phyloP scores from a whole-genome alignment of 2,113 vertebrate species.

The Mohoua ochrocephala region DNA sequence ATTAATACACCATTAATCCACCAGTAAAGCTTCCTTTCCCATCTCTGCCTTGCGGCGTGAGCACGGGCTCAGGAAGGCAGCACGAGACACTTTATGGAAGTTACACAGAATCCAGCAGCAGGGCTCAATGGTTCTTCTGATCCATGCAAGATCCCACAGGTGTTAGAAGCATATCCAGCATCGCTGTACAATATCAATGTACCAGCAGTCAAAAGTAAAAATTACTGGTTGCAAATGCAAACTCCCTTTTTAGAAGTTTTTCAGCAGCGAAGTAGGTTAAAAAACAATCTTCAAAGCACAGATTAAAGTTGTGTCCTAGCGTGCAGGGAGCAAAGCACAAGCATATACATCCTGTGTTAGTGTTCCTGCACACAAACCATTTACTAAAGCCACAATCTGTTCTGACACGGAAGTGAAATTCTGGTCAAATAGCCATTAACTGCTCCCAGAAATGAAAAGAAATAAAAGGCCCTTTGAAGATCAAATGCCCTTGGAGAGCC shows the following conservation, averaged over 20 bases:
- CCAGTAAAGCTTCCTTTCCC: neutral
- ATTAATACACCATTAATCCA: constrained; percentile 51
- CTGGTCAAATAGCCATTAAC: constrained; percentile 20
- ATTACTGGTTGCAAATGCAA: neutral
- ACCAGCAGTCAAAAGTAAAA: neutral
- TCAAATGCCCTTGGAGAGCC: neutral
- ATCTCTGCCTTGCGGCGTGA: neutral
- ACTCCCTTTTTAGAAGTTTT: neutral
- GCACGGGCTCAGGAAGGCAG: neutral
- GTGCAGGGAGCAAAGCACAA: neutral
- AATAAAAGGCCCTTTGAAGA: constrained; percentile 14
- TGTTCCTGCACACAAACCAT: constrained; percentile 39
- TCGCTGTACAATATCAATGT: neutral
- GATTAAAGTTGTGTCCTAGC: neutral
- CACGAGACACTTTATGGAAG: neutral
- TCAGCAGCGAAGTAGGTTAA: neutral
- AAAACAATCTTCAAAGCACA: constrained; percentile 34
- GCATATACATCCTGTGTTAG: constrained; percentile 38
- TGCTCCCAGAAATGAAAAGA: constrained; percentile 31
- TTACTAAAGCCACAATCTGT: constrained; percentile 52
- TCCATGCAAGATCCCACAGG: neutral
- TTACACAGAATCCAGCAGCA: neutral
- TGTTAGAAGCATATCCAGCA: accelerated
- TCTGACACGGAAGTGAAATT: constrained; percentile 49
- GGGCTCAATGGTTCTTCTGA: neutral